Conservation (phyloP, 2,888 invertebrate genomes). For the Lordiphosa fenestrarum region DNA sequence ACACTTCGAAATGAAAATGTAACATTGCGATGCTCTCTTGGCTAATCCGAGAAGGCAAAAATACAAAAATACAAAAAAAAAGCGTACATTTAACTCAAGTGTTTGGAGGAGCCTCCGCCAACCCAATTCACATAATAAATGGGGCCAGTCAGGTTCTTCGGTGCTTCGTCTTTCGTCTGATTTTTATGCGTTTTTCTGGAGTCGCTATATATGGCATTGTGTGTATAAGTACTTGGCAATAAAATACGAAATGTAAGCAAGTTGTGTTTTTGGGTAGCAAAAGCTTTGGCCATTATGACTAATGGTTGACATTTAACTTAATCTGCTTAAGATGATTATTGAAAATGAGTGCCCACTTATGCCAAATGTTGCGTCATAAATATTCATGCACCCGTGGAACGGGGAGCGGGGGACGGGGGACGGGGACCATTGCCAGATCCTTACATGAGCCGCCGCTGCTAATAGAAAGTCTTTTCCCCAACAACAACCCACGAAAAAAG, state of each 20-base stretch:
- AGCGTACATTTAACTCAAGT: constrained; percentile 55
- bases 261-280: constrained; percentile 48
- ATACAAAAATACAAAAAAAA: background rate
- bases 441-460: constrained; percentile 52
- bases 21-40: constrained; percentile 47
- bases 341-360: constrained; percentile 73
- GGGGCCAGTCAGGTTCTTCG: constrained; percentile 30
- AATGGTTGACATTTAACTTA: constrained; percentile 74
- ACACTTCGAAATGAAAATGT: constrained; percentile 55
- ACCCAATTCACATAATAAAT: constrained; percentile 68
- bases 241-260: constrained; percentile 64
- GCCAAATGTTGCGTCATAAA: constrained; percentile 75
- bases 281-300: constrained; percentile 71
- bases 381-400: constrained; percentile 62
- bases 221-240: constrained; percentile 57
- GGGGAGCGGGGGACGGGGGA: background rate
- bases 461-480: constrained; percentile 65
- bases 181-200: constrained; percentile 64
- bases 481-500: constrained; percentile 17
- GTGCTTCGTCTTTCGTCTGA: constrained; percentile 40
- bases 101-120: constrained; percentile 34
- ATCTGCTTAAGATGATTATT: constrained; percentile 74
- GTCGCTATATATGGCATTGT: constrained; percentile 36
- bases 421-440: constrained; percentile 15
- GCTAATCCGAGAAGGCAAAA: constrained; percentile 54